phyloP scores from a whole-genome alignment of 1,140 invertebrate genomes.

The Pachypsylla venusta region DNA sequence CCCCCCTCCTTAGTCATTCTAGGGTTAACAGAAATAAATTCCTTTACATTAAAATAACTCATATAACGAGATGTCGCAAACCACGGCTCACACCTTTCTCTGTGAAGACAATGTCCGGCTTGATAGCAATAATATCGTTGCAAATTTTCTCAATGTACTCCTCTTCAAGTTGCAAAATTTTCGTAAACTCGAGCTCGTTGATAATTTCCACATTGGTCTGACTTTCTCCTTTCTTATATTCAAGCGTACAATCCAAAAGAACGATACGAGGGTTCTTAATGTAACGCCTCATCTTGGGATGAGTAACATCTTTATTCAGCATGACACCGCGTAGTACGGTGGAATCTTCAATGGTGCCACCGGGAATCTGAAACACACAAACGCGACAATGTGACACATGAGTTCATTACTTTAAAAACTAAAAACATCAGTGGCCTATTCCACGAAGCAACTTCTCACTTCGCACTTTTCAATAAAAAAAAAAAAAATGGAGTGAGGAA shows the following conservation, averaged over 20 bases:
- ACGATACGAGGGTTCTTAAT: constrained; percentile 95
- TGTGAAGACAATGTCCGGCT: constrained; percentile 93
- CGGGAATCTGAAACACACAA: constrained; percentile 51
- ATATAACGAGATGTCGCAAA: too few species aligned
- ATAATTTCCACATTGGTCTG: constrained; percentile 92
- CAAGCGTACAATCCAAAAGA: constrained; percentile 85
- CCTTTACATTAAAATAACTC: too few species aligned
- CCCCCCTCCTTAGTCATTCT: too few species aligned
- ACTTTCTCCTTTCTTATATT: constrained; percentile 99
- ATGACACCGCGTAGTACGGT: constrained; percentile 89
- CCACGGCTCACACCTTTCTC: constrained; percentile 97
- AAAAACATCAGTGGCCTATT: too few species aligned
- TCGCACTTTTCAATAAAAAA: too few species aligned
- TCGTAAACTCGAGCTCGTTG: constrained; percentile 89
- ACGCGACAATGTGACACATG: constrained; percentile 1
- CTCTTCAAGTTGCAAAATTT: constrained; percentile 86
- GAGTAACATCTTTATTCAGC: constrained; percentile 98
- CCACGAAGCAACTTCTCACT: too few species aligned
- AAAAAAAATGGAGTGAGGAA: too few species aligned
- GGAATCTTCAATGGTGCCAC: constrained; percentile 89
- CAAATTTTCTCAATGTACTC: constrained; percentile 87
- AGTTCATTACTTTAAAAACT: background rate
- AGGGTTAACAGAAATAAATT: too few species aligned
- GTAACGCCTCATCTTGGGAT: constrained; percentile 87
- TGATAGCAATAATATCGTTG: constrained; percentile 82